Base-by-base conservation (phyloP, 2,113 vertebrate genomes). In the Brachypodius melanocephalos region DNA sequence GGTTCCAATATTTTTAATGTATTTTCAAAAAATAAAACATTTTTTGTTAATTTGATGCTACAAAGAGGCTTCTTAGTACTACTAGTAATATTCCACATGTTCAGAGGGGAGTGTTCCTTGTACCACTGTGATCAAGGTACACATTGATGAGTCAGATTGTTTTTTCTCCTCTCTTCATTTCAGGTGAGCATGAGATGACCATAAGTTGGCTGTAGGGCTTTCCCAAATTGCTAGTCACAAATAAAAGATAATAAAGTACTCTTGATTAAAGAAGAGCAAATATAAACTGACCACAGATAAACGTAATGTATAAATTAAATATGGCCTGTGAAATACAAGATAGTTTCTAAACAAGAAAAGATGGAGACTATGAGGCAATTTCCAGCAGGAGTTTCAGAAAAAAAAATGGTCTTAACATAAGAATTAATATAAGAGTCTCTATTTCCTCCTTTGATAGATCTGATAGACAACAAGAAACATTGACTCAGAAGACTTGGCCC, bases 121-220 rank as follows among this genome's bases (percentile, higher is more conserved):
- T 51, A 26, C n/a, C 34, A 1, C 6, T 46, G 17, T 49, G 28
- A 73, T 68, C 18, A 66, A 57, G 15, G 9, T 26, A 34, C 6
- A 66, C 0, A 0, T 1, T 20, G 29, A 51, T 68, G 26, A 57
- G 3, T 54, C 13, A 12, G 26, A 34, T 14, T 61, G 16, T 2
- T 74, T 94, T 87, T 89, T 49, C 24, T 69, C 42, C 12, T 8
- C 5, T 49, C 12, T 40, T 9, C 5, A 16, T 63, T 87, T 85
- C 73, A 63, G 12, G 38, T 31, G 26, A 65, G 6, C 17, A 11
- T 34, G 9, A 80, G 14, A 48, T 63, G 14, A 22, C 9, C 14
- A 14, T 46, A 34, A 69, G 4, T 25, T 48, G 25, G 2, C 43
- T 80, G 11, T 22, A 49, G 19, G 55, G 2, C 28, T 84, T 59